A percentile compares a stretch with the other conserved stretches of the same genome.
These are phyloP conservation scores for Agapostemon virescens DNA, from an alignment of 2,888 invertebrate genomes.

Conservation along the genomic window DNA sequence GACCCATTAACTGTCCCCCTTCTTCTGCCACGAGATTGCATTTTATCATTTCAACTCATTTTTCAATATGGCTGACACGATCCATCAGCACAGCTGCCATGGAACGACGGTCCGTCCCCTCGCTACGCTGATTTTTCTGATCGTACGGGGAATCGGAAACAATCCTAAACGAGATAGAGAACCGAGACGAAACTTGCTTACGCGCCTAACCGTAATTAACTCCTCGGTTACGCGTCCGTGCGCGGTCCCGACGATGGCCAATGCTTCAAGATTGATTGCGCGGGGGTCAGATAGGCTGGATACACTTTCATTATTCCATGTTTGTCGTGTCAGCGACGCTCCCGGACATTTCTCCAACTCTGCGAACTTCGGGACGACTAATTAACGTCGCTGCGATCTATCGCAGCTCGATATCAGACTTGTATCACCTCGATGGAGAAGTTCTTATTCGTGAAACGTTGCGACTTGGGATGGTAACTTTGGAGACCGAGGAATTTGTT, in stretches of 20 bases:
- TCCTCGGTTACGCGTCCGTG: neutral
- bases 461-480: too few species aligned
- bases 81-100: conserved; percentile 15
- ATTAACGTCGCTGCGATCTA: too few species aligned
- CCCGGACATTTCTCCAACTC: too few species aligned
- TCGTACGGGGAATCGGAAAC: conserved; percentile 1
- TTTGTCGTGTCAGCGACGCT: neutral
- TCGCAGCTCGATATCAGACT: too few species aligned
- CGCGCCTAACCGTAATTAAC: neutral
- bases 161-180: neutral
- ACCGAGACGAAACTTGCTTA: neutral
- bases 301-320: neutral
- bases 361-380: too few species aligned
- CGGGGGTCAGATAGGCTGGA: neutral
- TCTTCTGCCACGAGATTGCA: conserved; percentile 73
- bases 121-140: neutral
- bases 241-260: neutral
- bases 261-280: neutral
- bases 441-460: too few species aligned
- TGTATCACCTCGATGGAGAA: too few species aligned
- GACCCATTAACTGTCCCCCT: conserved; percentile 71
- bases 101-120: conserved; percentile 1
- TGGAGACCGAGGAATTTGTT: too few species aligned
- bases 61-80: conserved; percentile 74
- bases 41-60: conserved; percentile 79